Base-by-base conservation (phyloP, 2,888 invertebrate species). In the Laothoe populi region DNA sequence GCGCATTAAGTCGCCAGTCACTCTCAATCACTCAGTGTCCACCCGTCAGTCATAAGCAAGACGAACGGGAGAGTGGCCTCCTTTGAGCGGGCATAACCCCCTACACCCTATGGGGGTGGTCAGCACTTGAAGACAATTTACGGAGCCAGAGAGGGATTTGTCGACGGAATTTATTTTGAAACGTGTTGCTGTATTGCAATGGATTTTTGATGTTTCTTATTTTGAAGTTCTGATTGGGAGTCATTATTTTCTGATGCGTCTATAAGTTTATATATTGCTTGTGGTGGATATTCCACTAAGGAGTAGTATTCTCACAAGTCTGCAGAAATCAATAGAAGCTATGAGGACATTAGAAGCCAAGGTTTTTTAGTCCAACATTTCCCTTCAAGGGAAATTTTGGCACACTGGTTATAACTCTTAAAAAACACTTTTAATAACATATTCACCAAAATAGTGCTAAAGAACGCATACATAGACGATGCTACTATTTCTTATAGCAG, bases 1-100 rank as follows among this genome's bases (percentile, higher is more conserved):
- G 88, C 88, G 89, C 90, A 91, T 91, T 91, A 91, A 90, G 90
- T 87, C 88, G 85, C 85, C 85, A 91, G 91, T 92, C 92, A 92
- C 88, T 92, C 91, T 91, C 91, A 90, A 92, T 92, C 91, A 92
- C 91, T 92, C 90, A 89, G 90, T 91, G 91, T 91, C 91, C 87
- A 78, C 86, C 87, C 87, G 90, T 92, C 91, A 90, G 83, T 92
- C 92, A 92, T 92, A 92, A 91, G 90, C 90, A 91, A 91, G 90
- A 90, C 90, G 88, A 87, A 90, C 88, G 88, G 89, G 91, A 87
- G 86, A 84, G 85, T 85, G 82, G 84, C 87, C 87, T 85, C 83
- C 84, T 82, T 81, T 78, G 78, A 79, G 74, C 72, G 67, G 71
- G 68, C 65, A 65, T 70, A 71, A 74, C 72, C 71, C 71, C 72